Conservation (phyloP, 2,113 vertebrate genomes). For the Patagioenas fasciata region DNA sequence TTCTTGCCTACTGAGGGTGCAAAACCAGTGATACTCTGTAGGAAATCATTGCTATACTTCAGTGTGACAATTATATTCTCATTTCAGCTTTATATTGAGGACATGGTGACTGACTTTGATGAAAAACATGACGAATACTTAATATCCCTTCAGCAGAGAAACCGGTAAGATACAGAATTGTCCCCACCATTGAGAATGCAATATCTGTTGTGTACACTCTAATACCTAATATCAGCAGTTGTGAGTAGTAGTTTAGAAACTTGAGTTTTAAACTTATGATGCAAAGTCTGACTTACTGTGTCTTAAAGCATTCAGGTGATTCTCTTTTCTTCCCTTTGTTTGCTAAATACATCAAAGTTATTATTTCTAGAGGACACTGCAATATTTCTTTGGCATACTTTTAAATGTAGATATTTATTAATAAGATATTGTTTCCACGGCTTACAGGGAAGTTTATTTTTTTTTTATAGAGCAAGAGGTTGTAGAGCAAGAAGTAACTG, state of each 20-base stretch:
- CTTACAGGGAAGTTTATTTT: not conserved
- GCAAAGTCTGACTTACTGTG: not conserved
- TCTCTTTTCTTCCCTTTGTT: not conserved
- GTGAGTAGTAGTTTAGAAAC: not conserved
- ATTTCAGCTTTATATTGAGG: conserved; percentile 75
- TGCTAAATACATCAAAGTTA: not conserved
- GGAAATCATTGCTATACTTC: not conserved
- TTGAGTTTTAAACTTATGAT: not conserved
- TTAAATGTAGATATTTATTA: not conserved
- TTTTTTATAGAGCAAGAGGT: not conserved
- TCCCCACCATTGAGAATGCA: not conserved
- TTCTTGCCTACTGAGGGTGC: not conserved
- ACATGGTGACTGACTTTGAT: conserved; percentile 83
- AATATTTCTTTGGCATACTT: not conserved
- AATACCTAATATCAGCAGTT: not conserved
- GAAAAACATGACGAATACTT: conserved; percentile 94
- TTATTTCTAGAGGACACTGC: not conserved
- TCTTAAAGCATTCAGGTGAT: not conserved
- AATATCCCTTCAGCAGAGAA: conserved; percentile 91
- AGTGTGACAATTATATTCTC: conserved; percentile 18
- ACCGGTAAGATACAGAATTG: conserved; percentile 80
- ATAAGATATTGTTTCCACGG: not conserved
- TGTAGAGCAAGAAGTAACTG: not conserved
- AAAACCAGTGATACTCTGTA: not conserved
- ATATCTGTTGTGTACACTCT: not conserved